phyloP scores from a whole-genome alignment of 2,113 vertebrate genomes.

The Danionella cerebrum region DNA sequence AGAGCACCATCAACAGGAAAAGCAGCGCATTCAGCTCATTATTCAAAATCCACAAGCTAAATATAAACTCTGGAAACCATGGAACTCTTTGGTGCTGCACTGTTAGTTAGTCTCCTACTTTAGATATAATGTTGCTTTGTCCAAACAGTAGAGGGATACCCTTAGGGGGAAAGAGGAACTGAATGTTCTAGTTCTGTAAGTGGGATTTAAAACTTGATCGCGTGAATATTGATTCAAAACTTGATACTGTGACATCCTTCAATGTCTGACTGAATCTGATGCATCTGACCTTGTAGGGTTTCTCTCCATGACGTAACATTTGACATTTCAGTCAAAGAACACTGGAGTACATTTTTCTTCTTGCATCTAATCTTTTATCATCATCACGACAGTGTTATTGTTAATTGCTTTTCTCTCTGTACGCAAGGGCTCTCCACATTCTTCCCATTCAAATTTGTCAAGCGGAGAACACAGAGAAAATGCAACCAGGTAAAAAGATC shows the following conservation, averaged over 20 bases:
- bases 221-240: too few relatives aligned
- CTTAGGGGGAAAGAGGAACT: not conserved
- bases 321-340: not conserved
- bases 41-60: not conserved
- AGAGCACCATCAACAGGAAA: not conserved
- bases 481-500: slow-evolving; percentile 33
- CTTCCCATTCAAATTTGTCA: slow-evolving; percentile 52
- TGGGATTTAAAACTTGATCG: not conserved
- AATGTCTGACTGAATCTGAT: too few relatives aligned
- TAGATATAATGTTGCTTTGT: slow-evolving; percentile 3
- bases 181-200: not conserved
- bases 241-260: not conserved
- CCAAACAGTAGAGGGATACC: not conserved
- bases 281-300: not conserved
- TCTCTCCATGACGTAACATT: not conserved
- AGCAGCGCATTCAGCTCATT: not conserved
- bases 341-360: slow-evolving; percentile 2
- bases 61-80: not conserved
- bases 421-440: slow-evolving; percentile 52
- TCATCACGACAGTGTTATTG: not conserved
- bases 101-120: not conserved
- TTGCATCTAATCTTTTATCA: not conserved
- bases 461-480: slow-evolving; percentile 50
- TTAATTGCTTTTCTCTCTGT: not conserved
- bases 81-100: not conserved